phyloP scores from a whole-genome alignment of 2,113 vertebrate genomes.

The Phocoena phocoena region DNA sequence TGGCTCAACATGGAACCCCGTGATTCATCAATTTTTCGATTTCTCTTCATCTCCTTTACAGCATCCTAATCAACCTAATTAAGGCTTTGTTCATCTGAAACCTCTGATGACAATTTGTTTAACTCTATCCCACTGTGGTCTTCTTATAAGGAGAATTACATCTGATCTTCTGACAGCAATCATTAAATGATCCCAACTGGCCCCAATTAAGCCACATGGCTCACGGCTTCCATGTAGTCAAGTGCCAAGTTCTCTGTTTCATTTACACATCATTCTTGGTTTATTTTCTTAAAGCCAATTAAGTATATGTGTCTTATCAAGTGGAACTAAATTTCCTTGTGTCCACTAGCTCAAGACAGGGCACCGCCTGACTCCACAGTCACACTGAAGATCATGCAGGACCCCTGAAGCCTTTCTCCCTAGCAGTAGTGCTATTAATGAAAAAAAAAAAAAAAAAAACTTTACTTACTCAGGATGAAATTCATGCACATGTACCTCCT shows the following conservation, averaged over 20 bases:
- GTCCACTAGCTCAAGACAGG: constrained; percentile 57
- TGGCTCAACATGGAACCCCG: constrained; percentile 81
- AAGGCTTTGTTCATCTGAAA: constrained; percentile 99
- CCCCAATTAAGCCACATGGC: constrained; percentile 96
- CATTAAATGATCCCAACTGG: constrained; percentile 99
- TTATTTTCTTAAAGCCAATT: constrained; percentile 85
- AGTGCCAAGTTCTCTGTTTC: constrained; percentile 80
- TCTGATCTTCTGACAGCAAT: constrained; percentile 99
- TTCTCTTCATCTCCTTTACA: constrained; percentile 89
- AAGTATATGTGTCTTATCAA: constrained; percentile 74
- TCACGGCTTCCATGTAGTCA: constrained; percentile 89
- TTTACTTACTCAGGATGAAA: neutral
- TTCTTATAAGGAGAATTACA: constrained; percentile 99
- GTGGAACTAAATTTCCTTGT: constrained; percentile 66
- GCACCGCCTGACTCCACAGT: constrained; percentile 7
- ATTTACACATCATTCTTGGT: constrained; percentile 77
- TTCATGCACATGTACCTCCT: constrained; percentile 50
- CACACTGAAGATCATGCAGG: neutral
- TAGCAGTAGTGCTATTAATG: neutral
- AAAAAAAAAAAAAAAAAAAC: neutral
- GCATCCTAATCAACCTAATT: constrained; percentile 99
- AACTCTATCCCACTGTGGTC: constrained; percentile 97
- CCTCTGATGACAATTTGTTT: constrained; percentile 99
- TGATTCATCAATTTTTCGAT: constrained; percentile 88
- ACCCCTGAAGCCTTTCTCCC: neutral